Evolutionary conservation across 2,797 vertebrate species (phyloP).

Genomic region (Acropternis orthonyx): DNA sequence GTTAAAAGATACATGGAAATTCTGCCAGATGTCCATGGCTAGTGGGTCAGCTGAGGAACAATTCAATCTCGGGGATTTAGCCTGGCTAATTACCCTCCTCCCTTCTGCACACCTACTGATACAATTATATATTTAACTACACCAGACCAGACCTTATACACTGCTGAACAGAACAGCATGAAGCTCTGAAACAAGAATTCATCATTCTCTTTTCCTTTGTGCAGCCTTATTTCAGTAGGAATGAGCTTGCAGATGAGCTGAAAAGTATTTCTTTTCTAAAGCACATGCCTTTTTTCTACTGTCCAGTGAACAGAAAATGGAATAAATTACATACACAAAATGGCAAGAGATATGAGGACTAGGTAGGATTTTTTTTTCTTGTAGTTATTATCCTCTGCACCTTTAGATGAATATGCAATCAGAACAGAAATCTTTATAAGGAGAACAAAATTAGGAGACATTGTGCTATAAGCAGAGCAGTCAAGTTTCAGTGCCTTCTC

Average conservation of each 20-base stretch:
- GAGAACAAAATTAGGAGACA: constrained; percentile 29
- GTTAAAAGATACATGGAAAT: background rate
- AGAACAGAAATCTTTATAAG: constrained; percentile 4
- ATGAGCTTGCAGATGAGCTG: background rate
- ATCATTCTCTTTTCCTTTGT: background rate
- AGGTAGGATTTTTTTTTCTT: background rate
- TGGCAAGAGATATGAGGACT: background rate
- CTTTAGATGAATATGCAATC: constrained; percentile 15
- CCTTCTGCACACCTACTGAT: background rate
- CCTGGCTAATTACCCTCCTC: background rate
- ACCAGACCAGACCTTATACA: background rate
- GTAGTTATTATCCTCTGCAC: background rate
- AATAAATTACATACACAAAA: background rate
- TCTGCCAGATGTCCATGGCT: background rate
- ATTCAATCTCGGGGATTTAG: background rate
- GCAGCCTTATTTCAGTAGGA: background rate
- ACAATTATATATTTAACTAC: background rate
- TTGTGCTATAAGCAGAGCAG: constrained; percentile 13
- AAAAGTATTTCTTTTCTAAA: constrained; percentile 12
- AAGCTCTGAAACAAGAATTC: background rate
- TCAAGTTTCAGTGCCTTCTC: constrained; percentile 6
- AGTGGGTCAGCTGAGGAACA: background rate
- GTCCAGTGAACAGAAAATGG: constrained; percentile 31
- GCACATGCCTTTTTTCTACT: background rate
- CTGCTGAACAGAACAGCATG: background rate